Base-by-base conservation (phyloP, 2,113 vertebrate species). In the Collichthys lucidus region DNA sequence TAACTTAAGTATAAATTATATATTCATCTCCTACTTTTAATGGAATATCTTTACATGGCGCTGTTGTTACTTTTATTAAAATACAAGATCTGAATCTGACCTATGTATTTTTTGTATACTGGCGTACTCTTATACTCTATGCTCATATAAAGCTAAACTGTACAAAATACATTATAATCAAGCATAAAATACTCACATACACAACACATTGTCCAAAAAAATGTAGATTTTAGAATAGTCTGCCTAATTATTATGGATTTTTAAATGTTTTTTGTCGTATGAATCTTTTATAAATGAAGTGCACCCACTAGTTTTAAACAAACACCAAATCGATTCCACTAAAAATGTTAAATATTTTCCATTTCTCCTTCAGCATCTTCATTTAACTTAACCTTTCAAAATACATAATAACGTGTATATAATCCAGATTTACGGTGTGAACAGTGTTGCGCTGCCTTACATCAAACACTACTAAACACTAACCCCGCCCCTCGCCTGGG, bases 401-500 rank as follows among this genome's bases (percentile, higher is more conserved):
- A 40, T 6, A 47, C 3, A 49, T 10, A 55, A 52, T 10, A 0
- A 55, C 11, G 0, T 24, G 8, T 3, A 1, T 12, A 9, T 26
- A 16, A 47, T 57, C 11, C 42, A 53, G 19, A 22, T 42, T 49
- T 11, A 50, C 80, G n/a, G 4, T 14, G 2, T 26, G 22, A 57
- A 60, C 15, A 10, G n/a, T 40, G 35, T 24, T 14, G 16, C n/a
- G 1, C 55, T 22, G 3, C 57, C 12, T 56, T 19, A 2, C 56
- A 11, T 14, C 26, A 29, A 62, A 68, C 71, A 17, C 6, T 64
- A 29, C 83, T 83, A 29, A 62, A 72, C 71, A 22, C 4, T 64
- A 31, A 85, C 86, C 42, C 82, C 85, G 74, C 85, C 82, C 35
- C 63, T 67, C 64, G 29, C 55, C 31, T 5, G 24, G 9, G 53